Evolutionary conservation across 2,113 vertebrate genomes (phyloP), one percentile per base, ranked within the genome.

Genomic region (Phyllostomus hastatus): DNA sequence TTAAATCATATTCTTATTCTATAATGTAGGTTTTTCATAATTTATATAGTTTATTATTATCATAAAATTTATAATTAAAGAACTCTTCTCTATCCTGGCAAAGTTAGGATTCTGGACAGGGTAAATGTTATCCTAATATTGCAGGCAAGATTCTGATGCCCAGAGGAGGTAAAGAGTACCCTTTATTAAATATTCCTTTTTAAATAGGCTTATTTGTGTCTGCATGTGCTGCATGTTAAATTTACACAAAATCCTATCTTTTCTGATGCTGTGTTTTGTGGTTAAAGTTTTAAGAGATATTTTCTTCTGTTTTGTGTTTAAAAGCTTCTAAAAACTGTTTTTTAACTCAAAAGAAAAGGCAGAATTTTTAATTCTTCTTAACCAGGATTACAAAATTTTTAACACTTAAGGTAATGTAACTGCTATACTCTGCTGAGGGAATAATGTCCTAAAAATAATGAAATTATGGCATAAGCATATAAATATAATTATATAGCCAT

Each of bases 371-470:
- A 88, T 95, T 96, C 70, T 95, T 96, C 78, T 96, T 97, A 97
- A 95, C 54, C 80, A 95, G 38, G 70, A 95, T 95, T 97, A 96
- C 95, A 96, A 96, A 96, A 96, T 93, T 95, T 95, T 95, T 88
- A 96, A 66, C 87, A 95, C 61, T 96, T 92, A 96, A 94, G 33
- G 33, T 96, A 96, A 96, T 95, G 73, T 96, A 97, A 94, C n/a
- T 95, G 91, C 95, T 97, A 91, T 94, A 92, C 33, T 91, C 64
- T 95, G 80, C 95, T 95, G 83, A 59, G 66, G 91, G 59, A 92
- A 95, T 97, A 94, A 95, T 96, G 83, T 96, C 96, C 97, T 92
- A 52, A 97, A 97, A 97, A 97, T 96, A 97, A 97, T 97, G 86
- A 96, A 96, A 97, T 96, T 96, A 95, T 94, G 95, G 83, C 72